phyloP scores from a whole-genome alignment of 2,888 invertebrate species.

The Mechanitis messenoides region DNA sequence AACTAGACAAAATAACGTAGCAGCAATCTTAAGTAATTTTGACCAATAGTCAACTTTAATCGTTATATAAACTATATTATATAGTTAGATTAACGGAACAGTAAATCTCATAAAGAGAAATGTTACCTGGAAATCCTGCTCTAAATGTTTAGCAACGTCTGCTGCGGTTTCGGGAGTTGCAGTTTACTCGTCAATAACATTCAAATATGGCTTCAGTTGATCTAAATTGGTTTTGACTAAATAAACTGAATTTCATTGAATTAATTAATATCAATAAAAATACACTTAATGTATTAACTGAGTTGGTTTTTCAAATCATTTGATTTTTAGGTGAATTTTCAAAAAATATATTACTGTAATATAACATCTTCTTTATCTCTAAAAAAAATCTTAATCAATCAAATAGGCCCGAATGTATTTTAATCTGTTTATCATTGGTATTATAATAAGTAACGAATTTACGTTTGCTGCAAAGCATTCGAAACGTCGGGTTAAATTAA shows the following conservation, averaged over 20 bases:
- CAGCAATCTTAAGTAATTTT: no score
- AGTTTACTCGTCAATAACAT: slow-evolving; percentile 69
- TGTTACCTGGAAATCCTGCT: slow-evolving; percentile 82
- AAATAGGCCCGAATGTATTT: no score
- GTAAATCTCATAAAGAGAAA: slow-evolving; percentile 11
- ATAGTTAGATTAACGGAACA: not conserved
- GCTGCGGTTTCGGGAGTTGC: slow-evolving; percentile 73
- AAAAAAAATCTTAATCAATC: no score
- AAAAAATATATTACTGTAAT: slow-evolving; percentile 34
- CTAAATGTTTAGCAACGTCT: slow-evolving; percentile 82
- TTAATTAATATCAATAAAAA: not conserved
- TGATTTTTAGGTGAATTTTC: slow-evolving; percentile 71
- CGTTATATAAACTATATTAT: not conserved
- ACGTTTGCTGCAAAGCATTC: no score
- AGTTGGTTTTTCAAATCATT: slow-evolving; percentile 66
- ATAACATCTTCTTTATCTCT: no score
- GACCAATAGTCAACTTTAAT: not conserved
- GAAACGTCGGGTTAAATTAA: no score
- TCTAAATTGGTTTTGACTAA: slow-evolving; percentile 63
- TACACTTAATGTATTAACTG: slow-evolving; percentile 17
- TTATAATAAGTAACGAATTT: no score
- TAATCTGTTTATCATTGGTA: no score
- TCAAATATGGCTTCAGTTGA: slow-evolving; percentile 82
- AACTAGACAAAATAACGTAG: no score
- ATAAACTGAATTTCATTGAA: slow-evolving; percentile 62